Evolutionary conservation across 92 coral and sea anemone genomes (phyloP).

Genomic region (Paramuricea clavata): DNA sequence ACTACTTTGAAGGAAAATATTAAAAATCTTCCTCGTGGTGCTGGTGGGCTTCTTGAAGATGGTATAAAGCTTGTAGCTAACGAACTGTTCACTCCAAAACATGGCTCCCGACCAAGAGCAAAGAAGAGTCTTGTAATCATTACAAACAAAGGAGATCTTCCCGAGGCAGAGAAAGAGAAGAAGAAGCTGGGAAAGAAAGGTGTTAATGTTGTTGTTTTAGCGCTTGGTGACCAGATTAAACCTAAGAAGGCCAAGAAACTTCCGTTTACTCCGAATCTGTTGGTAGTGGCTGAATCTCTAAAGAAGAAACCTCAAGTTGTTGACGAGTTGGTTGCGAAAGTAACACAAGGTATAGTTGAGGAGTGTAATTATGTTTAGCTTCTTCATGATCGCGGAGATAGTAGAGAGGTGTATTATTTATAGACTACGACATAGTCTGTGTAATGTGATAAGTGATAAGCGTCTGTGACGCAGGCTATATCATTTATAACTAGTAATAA

Average conservation of each 20-base stretch:
- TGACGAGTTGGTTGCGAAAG: constrained; percentile 43
- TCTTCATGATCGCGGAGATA: background rate
- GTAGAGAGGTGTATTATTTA: too few species aligned
- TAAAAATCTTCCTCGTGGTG: constrained; percentile 50
- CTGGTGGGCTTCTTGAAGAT: constrained; percentile 74
- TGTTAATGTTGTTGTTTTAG: constrained; percentile 83
- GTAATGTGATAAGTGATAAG: too few species aligned
- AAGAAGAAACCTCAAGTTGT: constrained; percentile 34
- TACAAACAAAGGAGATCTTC: constrained; percentile 72
- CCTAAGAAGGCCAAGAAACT: constrained; percentile 39
- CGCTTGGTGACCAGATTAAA: constrained; percentile 82
- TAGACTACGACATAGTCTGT: too few species aligned
- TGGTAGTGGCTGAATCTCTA: constrained; percentile 29
- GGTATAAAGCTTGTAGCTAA: constrained; percentile 73
- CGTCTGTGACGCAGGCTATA: too few species aligned
- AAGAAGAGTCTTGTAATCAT: constrained; percentile 79
- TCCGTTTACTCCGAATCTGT: constrained; percentile 35
- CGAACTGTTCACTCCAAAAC: constrained; percentile 66
- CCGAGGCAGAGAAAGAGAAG: constrained; percentile 61
- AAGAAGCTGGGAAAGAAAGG: constrained; percentile 68
- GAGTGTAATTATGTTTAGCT: background rate
- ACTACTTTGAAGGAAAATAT: constrained; percentile 58
- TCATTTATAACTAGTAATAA: background rate
- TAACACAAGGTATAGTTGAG: constrained; percentile 36
- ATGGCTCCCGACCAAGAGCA: constrained; percentile 83